Evolutionary conservation across 2,797 vertebrate species (phyloP), one percentile per base, ranked within the genome.

Genomic region (Neostethus bicornis): DNA sequence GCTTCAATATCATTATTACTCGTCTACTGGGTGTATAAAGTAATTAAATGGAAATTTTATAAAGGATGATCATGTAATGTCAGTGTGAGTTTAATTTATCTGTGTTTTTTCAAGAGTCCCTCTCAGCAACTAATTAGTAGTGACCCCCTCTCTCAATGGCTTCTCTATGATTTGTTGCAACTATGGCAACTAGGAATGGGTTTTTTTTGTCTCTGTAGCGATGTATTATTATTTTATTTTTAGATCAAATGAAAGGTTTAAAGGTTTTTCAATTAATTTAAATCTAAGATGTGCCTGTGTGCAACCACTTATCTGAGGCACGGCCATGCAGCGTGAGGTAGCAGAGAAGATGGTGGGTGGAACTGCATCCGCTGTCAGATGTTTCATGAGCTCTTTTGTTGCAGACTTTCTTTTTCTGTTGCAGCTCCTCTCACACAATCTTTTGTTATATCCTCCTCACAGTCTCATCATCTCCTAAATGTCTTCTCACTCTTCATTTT

Each of bases 341-440:
- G 60, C 50, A 69, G 42, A 75, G 29, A 70, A 43, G 58, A 61
- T 47, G 42, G 74, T 87, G 83, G 67, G 80, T 73, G 73, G 78
- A 54, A 28, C 37, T 60, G 45, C 25, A 53, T 68, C 37, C 51
- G 65, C 66, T 81, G 74, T 84, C 65, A 69, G 44, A 57, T 71
- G 62, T 32, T 55, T 72, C 61, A 44, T 23, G 2, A 67, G 49
- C n/a, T 44, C 67, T 57, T 57, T 64, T 45, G 50, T 61, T 21
- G 41, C 44, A 71, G 58, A 56, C 56, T 41, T 63, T 64, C 43
- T 23, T 39, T 68, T 75, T 73, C 45, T 71, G 60, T 69, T 61
- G 3, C 21, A 51, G 45, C 35, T 58, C 32, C 43, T 51, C 66
- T 71, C 35, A 61, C 16, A 49, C 23, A 61, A 41, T 41, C 31